Percentiles rank a stretch among this genome's conserved stretches.
These are phyloP conservation scores for Lutjanus campechanus DNA, from an alignment of 2,797 vertebrate species.

Conservation along the genomic window DNA sequence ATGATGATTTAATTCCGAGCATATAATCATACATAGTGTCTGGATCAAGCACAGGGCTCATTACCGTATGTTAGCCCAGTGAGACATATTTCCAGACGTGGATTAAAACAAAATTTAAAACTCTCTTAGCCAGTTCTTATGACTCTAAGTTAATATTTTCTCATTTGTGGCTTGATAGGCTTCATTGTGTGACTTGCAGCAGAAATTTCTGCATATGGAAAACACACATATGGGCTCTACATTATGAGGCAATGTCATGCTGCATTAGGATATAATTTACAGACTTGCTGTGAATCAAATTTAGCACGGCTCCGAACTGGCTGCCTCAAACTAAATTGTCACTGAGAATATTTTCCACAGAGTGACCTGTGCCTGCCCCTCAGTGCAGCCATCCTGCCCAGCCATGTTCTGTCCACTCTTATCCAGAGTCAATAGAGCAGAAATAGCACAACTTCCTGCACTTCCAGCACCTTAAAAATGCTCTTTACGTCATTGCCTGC, in stretches of 20 bases:
- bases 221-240: conserved; percentile 24
- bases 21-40: conserved; percentile 9
- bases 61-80: conserved; percentile 19
- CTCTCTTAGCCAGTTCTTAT: not conserved
- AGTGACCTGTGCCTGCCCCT: conserved; percentile 32
- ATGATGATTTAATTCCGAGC: conserved; percentile 43
- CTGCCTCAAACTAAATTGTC: conserved; percentile 43
- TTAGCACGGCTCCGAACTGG: conserved; percentile 50
- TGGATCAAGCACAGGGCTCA: conserved; percentile 27
- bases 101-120: conserved; percentile 39
- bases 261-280: conserved; percentile 32
- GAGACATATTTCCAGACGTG: conserved; percentile 34
- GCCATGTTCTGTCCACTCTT: conserved; percentile 47
- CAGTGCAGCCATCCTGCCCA: conserved; percentile 42
- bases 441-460: conserved; percentile 73
- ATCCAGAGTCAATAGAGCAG: conserved; percentile 60
- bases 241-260: conserved; percentile 30
- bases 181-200: conserved; percentile 4
- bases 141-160: conserved; percentile 4
- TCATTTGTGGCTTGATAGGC: conserved; percentile 8
- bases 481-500: conserved; percentile 50
- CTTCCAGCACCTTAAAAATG: conserved; percentile 58
- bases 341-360: conserved; percentile 55
- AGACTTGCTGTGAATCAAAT: conserved; percentile 42
- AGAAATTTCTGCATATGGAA: conserved; percentile 28